Base-by-base conservation (phyloP, 2,113 vertebrate species). In the Petrocephalus zakoni region DNA sequence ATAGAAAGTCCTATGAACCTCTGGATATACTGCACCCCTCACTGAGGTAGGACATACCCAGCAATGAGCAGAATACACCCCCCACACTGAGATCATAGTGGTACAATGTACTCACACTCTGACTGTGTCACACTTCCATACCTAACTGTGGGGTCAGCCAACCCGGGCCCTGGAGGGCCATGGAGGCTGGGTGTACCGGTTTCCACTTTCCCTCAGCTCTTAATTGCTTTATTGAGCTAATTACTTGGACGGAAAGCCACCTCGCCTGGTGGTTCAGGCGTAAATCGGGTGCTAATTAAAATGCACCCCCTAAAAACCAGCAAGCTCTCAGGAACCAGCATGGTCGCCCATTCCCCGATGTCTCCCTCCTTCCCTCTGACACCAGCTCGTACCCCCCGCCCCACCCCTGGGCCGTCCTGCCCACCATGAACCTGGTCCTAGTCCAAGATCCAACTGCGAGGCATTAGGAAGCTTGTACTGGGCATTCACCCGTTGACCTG, bases 151-250 rank as follows among this genome's bases (percentile, higher is more conserved):
- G 81, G 81, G 81, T 46, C 46, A 49, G 81, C 81, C 81, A 46
- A 49, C 81, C 22, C 21, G 49, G 81, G 22, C 46, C 81, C 81
- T 83, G 37, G 78, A 82, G 78, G 21, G 22, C 78, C 21, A 2
- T 82, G 78, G 8, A 19, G 34, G 68, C 25, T 5, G 15, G 34
- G 34, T 22, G 19, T 83, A 8, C 19, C 10, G 21, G 7, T 83
- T 10, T 83, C 46, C 46, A 46, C 46, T 83, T 21, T 11, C 37
- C 81, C 37, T 49, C 22, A 47, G 22, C 81, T 83, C 46, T 83
- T 83, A 83, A 83, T 83, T 49, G 81, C 81, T 83, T 83, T 83
- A 83, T 83, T 83, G 81, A 83, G 46, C 81, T 83, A 83, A 83
- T 83, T 83, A 83, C 37, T 49, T 83, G 78, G 78, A 82, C 8